These are phyloP conservation scores for Sebastes schlegelii DNA, from an alignment of 2,113 vertebrate species.

Conservation along the genomic window DNA sequence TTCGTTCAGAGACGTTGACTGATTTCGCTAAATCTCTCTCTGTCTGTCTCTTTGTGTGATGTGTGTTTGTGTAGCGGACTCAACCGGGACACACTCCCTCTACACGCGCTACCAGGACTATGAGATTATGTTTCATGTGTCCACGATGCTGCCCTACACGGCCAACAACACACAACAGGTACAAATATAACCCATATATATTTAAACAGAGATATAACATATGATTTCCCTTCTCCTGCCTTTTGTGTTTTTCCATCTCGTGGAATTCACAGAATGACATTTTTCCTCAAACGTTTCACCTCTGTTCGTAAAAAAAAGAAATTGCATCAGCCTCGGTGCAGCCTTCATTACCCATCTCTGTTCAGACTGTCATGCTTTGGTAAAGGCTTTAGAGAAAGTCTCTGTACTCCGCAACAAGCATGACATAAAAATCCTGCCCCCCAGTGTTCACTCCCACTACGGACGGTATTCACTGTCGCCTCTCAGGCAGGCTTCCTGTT, in stretches of 20 bases:
- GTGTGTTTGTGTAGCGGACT: conserved; percentile 81
- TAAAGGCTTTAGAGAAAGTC: conserved; percentile 44
- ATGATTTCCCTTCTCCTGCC: not conserved
- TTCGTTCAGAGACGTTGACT: conserved; percentile 22
- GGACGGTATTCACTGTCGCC: conserved; percentile 16
- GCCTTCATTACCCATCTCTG: conserved; percentile 17
- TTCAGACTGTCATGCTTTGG: conserved; percentile 26
- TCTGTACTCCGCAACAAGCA: conserved; percentile 47
- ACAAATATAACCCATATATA: conserved; percentile 13
- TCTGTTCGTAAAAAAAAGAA: not conserved
- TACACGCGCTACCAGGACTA: conserved; percentile 95
- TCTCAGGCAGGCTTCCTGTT: conserved; percentile 26
- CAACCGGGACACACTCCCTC: conserved; percentile 89
- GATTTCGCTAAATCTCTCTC: conserved; percentile 18
- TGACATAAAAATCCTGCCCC: conserved; percentile 67
- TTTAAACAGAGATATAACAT: not conserved
- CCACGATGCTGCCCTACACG: conserved; percentile 92
- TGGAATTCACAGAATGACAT: not conserved
- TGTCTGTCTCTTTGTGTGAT: conserved; percentile 30
- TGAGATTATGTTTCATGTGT: conserved; percentile 96
- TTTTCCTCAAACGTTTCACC: conserved; percentile 6
- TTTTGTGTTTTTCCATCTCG: not conserved
- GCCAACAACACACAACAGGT: conserved; percentile 90
- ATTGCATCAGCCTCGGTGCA: conserved; percentile 18
- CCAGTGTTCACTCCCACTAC: conserved; percentile 61